A percentile compares a stretch with the other conserved stretches of the same genome.
These are phyloP conservation scores for Saguinus oedipus DNA, from an alignment of 2,797 vertebrate genomes.

Conservation along the genomic window DNA sequence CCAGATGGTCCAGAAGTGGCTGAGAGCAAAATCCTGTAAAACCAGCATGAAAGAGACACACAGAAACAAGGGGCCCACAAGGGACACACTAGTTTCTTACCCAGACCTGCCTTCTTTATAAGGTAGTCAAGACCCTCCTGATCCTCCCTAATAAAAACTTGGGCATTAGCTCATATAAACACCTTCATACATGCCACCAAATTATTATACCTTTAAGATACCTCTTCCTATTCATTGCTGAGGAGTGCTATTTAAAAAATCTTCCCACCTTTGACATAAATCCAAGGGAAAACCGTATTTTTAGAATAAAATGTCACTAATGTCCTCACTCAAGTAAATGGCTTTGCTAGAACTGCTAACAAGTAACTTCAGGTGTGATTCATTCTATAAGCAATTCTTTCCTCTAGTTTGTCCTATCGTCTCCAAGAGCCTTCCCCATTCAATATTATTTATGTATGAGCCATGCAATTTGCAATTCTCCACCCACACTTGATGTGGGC, in stretches of 20 bases:
- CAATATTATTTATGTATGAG: constrained; percentile 68
- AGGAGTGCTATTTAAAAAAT: background rate
- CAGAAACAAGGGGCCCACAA: background rate
- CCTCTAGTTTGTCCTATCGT: constrained; percentile 84
- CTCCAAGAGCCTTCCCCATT: constrained; percentile 66
- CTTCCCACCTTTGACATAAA: background rate
- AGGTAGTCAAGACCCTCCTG: background rate
- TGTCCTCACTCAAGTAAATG: constrained; percentile 81
- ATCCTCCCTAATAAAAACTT: background rate
- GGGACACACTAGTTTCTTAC: background rate
- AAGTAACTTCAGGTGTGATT: constrained; percentile 84
- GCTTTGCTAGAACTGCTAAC: constrained; percentile 85
- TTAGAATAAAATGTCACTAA: constrained; percentile 13
- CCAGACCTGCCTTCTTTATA: background rate
- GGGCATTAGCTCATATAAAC: background rate
- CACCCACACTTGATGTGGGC: background rate
- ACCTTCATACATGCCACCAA: background rate
- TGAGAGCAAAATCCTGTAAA: background rate
- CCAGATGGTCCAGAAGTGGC: background rate
- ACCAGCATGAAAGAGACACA: background rate
- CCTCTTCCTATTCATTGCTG: background rate
- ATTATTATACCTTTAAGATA: background rate
- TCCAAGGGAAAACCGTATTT: background rate
- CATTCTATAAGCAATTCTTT: constrained; percentile 88
- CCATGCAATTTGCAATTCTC: background rate